Evolutionary conservation across 2,888 invertebrate species (phyloP).

Genomic region (Drosophila robusta): DNA sequence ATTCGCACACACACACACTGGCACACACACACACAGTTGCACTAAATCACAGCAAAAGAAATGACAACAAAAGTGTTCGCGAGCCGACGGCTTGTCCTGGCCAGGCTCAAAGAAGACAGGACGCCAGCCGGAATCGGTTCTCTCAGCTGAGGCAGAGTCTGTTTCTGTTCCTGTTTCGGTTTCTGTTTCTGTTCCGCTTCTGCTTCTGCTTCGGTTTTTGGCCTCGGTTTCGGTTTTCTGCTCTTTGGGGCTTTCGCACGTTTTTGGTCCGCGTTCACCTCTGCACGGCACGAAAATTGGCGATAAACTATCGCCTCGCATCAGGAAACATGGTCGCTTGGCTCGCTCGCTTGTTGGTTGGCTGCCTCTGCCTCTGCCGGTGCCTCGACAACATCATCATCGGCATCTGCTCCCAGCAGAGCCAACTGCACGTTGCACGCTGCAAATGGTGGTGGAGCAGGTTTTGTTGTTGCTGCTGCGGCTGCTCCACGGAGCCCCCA

Average conservation of each 20-base stretch:
- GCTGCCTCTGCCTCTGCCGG: conserved; percentile 38
- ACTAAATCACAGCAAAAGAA: conserved; percentile 39
- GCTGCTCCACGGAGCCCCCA: conserved; percentile 41
- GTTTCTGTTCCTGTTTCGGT: conserved; percentile 1
- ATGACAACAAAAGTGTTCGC: conserved; percentile 19
- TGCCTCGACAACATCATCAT: conserved; percentile 14
- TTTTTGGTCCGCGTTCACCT: conserved; percentile 84
- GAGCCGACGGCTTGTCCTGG: conserved; percentile 20
- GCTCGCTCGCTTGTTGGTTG: conserved; percentile 57
- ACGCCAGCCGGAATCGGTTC: neutral
- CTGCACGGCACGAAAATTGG: conserved; percentile 86
- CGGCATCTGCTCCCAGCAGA: conserved; percentile 39
- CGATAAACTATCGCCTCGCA: conserved; percentile 85
- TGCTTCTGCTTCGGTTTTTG: conserved; percentile 13
- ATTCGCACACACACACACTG: conserved; percentile 19
- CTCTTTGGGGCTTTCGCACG: conserved; percentile 59
- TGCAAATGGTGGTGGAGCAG: conserved; percentile 79
- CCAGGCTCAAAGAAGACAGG: conserved; percentile 1
- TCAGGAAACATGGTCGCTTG: conserved; percentile 84
- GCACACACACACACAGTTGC: conserved; percentile 1
- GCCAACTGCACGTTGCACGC: conserved; percentile 51
- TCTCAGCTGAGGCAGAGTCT: conserved; percentile 14
- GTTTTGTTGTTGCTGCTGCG: conserved; percentile 48
- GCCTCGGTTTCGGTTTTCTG: conserved; percentile 23
- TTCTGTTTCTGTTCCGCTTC: neutral